phyloP scores from a whole-genome alignment of 2,888 invertebrate species.

The Agrotis clavis region DNA sequence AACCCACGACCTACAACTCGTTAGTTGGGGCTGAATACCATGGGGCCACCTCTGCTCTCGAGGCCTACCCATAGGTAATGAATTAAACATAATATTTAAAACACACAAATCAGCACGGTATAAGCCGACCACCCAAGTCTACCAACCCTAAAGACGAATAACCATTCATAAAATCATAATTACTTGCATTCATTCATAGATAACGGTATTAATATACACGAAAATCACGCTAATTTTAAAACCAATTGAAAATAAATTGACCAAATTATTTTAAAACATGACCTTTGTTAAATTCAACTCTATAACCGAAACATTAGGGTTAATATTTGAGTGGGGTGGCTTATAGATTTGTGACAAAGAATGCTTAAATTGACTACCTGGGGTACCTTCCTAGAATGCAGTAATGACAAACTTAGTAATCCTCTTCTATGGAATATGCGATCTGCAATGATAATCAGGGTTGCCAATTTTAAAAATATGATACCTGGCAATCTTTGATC shows the following conservation, averaged over 20 bases:
- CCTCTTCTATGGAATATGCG: conserved; percentile 86
- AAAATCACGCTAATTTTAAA: conserved; percentile 76
- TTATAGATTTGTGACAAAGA: conserved; percentile 77
- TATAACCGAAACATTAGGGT: conserved; percentile 38
- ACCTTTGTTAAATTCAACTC: conserved; percentile 48
- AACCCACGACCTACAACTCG: not conserved
- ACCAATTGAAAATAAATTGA: conserved; percentile 73
- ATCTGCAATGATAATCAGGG: conserved; percentile 88
- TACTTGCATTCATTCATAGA: conserved; percentile 75
- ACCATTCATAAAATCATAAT: conserved; percentile 76
- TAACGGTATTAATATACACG: conserved; percentile 75
- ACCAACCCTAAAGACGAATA: conserved; percentile 46
- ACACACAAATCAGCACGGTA: conserved; percentile 16
- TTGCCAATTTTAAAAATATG: conserved; percentile 68
- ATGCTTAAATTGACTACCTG: conserved; percentile 82
- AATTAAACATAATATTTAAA: conserved; percentile 34
- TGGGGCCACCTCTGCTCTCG: no score
- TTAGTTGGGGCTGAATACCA: no score
- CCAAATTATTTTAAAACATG: conserved; percentile 48
- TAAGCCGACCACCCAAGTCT: conserved; percentile 43
- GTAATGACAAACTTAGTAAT: conserved; percentile 87
- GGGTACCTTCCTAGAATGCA: conserved; percentile 87
- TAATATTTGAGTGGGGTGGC: conserved; percentile 52
- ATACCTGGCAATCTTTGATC: conserved; percentile 39
- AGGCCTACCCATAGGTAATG: not conserved